Percentiles rank a stretch among this genome's conserved stretches.
Evolutionary conservation across 2,113 vertebrate species (phyloP).

Genomic region (Gymnarchus niloticus): DNA sequence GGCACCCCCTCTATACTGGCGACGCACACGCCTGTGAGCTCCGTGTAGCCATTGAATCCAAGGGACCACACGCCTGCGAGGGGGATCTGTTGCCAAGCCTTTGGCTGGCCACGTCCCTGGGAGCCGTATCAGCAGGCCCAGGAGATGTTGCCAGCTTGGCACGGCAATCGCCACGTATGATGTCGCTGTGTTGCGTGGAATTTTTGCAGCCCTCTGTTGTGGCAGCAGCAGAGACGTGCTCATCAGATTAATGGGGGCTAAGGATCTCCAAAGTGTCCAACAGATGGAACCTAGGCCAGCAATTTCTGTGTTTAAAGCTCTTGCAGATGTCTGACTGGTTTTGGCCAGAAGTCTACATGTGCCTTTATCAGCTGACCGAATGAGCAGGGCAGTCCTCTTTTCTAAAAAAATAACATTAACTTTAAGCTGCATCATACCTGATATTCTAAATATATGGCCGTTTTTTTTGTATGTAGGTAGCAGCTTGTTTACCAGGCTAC

Average conservation of each 20-base stretch:
- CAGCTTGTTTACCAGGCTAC: no score
- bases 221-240: neutral
- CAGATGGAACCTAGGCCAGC: constrained; percentile 25
- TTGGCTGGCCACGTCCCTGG: constrained; percentile 45
- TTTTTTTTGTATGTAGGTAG: no score
- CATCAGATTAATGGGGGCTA: constrained; percentile 21
- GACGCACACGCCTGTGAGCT: neutral
- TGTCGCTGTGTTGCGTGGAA: constrained; percentile 30
- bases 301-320: constrained; percentile 28
- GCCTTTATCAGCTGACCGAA: neutral
- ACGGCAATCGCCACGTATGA: constrained; percentile 33
- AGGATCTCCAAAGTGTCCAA: constrained; percentile 10
- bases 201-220: constrained; percentile 17
- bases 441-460: no score
- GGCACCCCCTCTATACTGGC: neutral
- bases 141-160: constrained; percentile 49
- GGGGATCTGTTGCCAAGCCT: constrained; percentile 40
- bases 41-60: neutral
- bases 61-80: neutral
- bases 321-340: constrained; percentile 25
- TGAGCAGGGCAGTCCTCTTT: neutral
- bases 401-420: neutral
- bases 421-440: neutral
- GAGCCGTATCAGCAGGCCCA: constrained; percentile 42
- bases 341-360: neutral